Base-by-base conservation (phyloP, 2,113 vertebrate species). In the Hoplias malabaricus region DNA sequence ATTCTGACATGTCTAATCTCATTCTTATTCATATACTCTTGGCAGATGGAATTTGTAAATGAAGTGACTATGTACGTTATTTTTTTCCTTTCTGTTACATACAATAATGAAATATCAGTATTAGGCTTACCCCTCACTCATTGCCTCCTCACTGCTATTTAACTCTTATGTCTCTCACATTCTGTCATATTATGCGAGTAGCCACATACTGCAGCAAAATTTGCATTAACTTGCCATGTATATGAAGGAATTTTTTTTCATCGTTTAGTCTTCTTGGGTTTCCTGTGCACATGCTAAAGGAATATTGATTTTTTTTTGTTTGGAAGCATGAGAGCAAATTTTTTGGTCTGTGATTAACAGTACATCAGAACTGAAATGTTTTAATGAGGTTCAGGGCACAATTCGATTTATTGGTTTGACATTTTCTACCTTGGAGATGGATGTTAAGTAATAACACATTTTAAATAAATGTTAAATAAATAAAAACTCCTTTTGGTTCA, bases 181-280 rank as follows among this genome's bases (percentile, higher is more conserved):
- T 54, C 36, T 42, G n/a, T 56, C 23, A 25, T 66, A 67, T 61
- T 62, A 19, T 73, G 46, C 63, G 57, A 46, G 53, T 40, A 48
- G 57, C 66, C 75, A 78, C 43, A 67, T 70, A 67, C 73, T 72
- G 81, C 77, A 79, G 57, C 65, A 71, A 72, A 27, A 65, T 79
- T 23, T 75, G 66, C 67, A 71, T 50, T 67, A 23, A 48, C 33
- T 54, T 42, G 25, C 57, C 63, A 46, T 40, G 43, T 38, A 5
- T 21, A 33, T 16, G 11, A 27, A 69, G 54, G 65, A 71, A 63
- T 74, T 43, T 69, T 77, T 1, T 73, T 77, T 61, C 66, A 61
- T 59, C 53, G 53, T 31, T 48, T 33, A 65, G 33, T 69, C 23
- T 1, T 61, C 68, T 7, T 53, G 21, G 33, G 38, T 48, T 68